Base-by-base conservation (phyloP, 2,797 vertebrate genomes). In the Hemibagrus guttatus region DNA sequence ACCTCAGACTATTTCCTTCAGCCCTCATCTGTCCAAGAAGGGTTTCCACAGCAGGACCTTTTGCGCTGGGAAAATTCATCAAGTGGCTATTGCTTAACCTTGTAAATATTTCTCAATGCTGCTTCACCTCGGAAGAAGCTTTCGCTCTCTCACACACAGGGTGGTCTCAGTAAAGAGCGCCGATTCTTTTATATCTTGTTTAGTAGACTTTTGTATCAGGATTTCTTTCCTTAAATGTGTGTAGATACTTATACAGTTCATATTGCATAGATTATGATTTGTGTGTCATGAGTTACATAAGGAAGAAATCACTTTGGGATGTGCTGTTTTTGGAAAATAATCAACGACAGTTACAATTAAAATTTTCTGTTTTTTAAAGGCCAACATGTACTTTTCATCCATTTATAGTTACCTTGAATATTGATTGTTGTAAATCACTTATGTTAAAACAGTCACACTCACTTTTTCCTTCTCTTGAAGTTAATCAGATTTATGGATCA, bases 21-120 rank as follows among this genome's bases (percentile, higher is more conserved):
- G n/a, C 19, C 72, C 49, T 84, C 66, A 16, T 68, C 13, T 28
- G 56, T 74, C 74, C 26, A 42, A 61, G 68, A 78, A 9, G 54
- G 66, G 56, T 39, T 82, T 81, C 86, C 69, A 85, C 84, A 74
- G 42, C 46, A 12, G 79, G 61, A 68, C 71, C 58, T 61, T 81
- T 35, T 58, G 59, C 83, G 61, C 59, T 74, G 61, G 7, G 14
- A 76, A 86, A 39, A 83, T 54, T 16, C 69, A 78, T 82, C 86
- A 76, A 66, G 59, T 72, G 49, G 59, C 63, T 74, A 39, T 88
- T 89, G 74, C 80, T 11, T 88, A 86, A 87, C 76, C 17, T 6
- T 76, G 63, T 82, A 85, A 85, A 87, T 85, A 85, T 89, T 81
- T 69, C 49, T 49, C 59, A 81, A 56, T 52, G 13, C 76, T 71